These are phyloP conservation scores for Drosophila pachea DNA, from an alignment of 1,140 invertebrate species.

Conservation along the genomic window DNA sequence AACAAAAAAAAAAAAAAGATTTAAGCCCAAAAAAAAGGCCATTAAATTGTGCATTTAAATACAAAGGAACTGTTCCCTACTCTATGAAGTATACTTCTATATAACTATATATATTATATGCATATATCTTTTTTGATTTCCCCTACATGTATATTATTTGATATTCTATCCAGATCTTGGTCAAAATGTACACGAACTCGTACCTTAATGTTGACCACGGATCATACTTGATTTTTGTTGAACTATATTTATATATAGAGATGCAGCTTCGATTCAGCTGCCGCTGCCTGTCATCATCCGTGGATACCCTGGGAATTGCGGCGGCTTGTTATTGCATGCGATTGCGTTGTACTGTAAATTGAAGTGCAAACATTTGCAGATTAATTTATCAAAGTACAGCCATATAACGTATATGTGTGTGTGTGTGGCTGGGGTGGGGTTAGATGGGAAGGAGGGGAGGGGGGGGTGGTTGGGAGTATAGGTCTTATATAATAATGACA, in stretches of 20 bases:
- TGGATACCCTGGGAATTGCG: background rate
- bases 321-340: too few species aligned
- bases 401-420: background rate
- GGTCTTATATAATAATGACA: conserved; percentile 18
- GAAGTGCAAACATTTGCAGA: conserved; percentile 28
- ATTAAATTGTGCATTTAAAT: conserved; percentile 4
- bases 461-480: background rate
- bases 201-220: too few species aligned
- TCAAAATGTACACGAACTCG: too few species aligned
- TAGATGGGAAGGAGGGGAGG: too few species aligned
- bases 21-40: background rate
- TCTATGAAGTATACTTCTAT: too few species aligned
- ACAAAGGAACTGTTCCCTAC: conserved; percentile 2
- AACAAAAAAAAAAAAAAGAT: background rate
- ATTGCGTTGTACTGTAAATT: conserved; percentile 8
- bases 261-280: background rate
- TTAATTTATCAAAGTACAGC: conserved; percentile 10
- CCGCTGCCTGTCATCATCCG: background rate
- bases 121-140: too few species aligned
- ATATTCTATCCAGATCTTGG: too few species aligned
- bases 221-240: too few species aligned
- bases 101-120: too few species aligned
- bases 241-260: background rate
- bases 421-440: too few species aligned
- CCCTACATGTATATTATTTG: too few species aligned